Conservation (phyloP, 2,888 invertebrate species). For the Dasypolia templi region DNA sequence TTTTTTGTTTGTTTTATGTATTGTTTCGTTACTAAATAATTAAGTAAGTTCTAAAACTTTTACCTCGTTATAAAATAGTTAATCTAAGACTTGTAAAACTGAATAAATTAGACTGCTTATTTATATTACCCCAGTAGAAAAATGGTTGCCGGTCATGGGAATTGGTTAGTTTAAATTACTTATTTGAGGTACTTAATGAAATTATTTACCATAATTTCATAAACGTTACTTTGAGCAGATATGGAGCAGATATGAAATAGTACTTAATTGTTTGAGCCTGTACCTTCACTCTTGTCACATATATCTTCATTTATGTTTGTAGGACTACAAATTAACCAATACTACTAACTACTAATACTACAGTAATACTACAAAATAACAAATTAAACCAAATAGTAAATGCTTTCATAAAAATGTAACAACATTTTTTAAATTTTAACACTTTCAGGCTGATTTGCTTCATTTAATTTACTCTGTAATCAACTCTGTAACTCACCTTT, state of each 20-base stretch:
- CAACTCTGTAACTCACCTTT: not conserved
- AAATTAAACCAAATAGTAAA: not conserved
- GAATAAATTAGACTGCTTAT: slow-evolving; percentile 40
- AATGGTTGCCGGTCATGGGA: slow-evolving; percentile 10
- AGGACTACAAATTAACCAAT: slow-evolving; percentile 5
- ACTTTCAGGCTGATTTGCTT: not conserved
- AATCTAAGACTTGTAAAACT: slow-evolving; percentile 34
- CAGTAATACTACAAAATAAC: too few relatives aligned
- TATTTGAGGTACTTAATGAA: not conserved
- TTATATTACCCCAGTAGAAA: slow-evolving; percentile 8
- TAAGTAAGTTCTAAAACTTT: slow-evolving; percentile 18
- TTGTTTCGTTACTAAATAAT: slow-evolving; percentile 22
- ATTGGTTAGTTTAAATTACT: slow-evolving; percentile 22
- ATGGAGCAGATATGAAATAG: slow-evolving; percentile 34
- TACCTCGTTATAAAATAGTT: slow-evolving; percentile 38
- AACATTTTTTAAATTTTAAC: not conserved
- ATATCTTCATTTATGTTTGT: not conserved
- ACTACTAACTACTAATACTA: too few relatives aligned
- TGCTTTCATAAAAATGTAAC: not conserved
- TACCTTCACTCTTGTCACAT: not conserved
- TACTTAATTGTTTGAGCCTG: slow-evolving; percentile 14
- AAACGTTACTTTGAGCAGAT: slow-evolving; percentile 33
- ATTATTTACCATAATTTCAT: slow-evolving; percentile 28
- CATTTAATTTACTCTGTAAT: not conserved
- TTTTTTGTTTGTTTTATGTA: slow-evolving; percentile 1